These are phyloP conservation scores for Nyctereutes procyonoides DNA, from an alignment of 2,113 vertebrate species.

Conservation along the genomic window DNA sequence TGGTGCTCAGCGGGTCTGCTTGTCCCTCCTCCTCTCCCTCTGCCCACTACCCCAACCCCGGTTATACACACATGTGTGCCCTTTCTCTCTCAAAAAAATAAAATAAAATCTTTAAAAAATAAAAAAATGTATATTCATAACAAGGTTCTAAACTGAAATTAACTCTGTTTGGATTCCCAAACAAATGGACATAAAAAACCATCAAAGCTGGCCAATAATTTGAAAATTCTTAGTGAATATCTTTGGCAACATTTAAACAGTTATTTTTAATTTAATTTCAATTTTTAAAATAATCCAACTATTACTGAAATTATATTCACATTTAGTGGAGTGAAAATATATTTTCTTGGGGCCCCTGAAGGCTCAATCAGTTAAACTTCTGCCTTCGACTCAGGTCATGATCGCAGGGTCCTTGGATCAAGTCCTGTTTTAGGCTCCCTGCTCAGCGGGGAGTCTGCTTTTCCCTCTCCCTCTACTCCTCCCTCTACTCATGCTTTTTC, in stretches of 20 bases:
- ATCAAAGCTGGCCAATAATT: neutral
- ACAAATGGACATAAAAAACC: neutral
- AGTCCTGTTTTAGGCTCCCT: too few relatives aligned
- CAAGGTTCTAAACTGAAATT: conserved; percentile 3
- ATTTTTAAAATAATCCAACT: neutral
- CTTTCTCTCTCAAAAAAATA: neutral
- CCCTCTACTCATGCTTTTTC: too few relatives aligned
- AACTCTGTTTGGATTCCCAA: neutral
- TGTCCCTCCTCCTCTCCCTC: neutral
- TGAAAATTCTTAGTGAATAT: neutral
- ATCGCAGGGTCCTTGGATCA: too few relatives aligned
- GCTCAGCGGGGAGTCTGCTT: too few relatives aligned
- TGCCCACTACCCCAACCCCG: neutral
- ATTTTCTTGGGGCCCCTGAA: neutral
- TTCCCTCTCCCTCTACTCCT: too few relatives aligned
- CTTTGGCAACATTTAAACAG: neutral
- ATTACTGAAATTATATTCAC: neutral
- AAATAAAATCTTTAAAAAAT: neutral
- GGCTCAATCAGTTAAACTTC: too few relatives aligned
- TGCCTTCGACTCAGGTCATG: too few relatives aligned
- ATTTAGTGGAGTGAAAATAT: neutral
- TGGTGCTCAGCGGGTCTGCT: neutral
- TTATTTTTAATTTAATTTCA: neutral
- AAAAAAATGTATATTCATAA: conserved; percentile 7
- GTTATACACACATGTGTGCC: too few relatives aligned